These are phyloP conservation scores for Anguilla obscura DNA, from an alignment of 2,797 vertebrate genomes.

Conservation along the genomic window DNA sequence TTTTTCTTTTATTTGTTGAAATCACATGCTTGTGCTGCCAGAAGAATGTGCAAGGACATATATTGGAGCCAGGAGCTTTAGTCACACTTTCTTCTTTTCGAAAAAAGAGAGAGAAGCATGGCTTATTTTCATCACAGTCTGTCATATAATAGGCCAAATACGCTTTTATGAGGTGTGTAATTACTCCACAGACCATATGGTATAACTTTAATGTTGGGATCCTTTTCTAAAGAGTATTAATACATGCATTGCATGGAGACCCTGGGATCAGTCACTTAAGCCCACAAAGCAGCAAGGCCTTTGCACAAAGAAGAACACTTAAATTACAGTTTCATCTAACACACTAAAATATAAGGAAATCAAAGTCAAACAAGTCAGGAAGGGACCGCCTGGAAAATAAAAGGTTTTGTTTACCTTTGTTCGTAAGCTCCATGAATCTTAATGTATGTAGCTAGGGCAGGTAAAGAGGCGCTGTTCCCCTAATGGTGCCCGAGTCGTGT, in stretches of 20 bases:
- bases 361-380: background rate
- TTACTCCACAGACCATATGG: background rate
- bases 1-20: background rate
- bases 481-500: background rate
- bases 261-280: background rate
- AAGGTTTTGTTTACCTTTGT: background rate
- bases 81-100: background rate
- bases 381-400: background rate
- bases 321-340: too few relatives aligned
- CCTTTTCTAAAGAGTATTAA: background rate
- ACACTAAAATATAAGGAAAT: background rate
- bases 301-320: background rate
- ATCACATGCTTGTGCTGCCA: background rate
- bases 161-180: conserved; percentile 19
- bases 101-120: background rate
- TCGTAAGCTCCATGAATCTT: background rate
- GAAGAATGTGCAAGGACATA: background rate
- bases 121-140: conserved; percentile 4
- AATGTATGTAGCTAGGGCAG: background rate
- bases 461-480: background rate
- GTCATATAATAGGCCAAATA: background rate
- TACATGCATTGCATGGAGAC: background rate
- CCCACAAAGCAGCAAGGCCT: background rate
- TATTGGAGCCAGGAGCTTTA: background rate
- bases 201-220: background rate